These are phyloP conservation scores for Phaenicophaeus curvirostris DNA, from an alignment of 2,797 vertebrate genomes.

Conservation along the genomic window DNA sequence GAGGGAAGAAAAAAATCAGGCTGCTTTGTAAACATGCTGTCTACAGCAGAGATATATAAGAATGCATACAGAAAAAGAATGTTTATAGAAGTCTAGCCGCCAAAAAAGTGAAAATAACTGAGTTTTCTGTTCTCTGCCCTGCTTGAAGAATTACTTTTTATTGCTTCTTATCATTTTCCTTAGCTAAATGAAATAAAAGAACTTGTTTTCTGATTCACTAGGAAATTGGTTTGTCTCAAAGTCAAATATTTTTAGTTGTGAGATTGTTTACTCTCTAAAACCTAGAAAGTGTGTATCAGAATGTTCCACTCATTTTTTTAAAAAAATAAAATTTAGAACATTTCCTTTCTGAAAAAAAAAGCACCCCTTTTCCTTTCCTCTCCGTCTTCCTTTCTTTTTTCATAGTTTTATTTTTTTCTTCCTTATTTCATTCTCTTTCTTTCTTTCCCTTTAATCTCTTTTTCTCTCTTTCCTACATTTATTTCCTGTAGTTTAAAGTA, in stretches of 20 bases:
- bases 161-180: neutral
- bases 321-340: neutral
- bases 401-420: too few relatives aligned
- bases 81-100: neutral
- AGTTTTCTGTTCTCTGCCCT: neutral
- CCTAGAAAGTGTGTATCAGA: neutral
- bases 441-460: neutral
- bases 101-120: neutral
- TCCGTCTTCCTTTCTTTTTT: fast-evolving
- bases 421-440: too few relatives aligned
- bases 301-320: fast-evolving
- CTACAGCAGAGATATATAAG: neutral
- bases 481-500: neutral
- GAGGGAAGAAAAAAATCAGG: neutral
- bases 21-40: neutral
- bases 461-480: neutral
- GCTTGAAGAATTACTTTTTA: neutral
- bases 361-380: too few relatives aligned
- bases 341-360: neutral
- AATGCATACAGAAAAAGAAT: neutral
- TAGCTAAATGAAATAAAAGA: neutral
- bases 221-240: neutral
- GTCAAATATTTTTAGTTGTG: neutral
- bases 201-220: neutral
- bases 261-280: neutral